Evolutionary conservation across 2,797 vertebrate genomes (phyloP).

Genomic region (Zenarchopterus dispar): DNA sequence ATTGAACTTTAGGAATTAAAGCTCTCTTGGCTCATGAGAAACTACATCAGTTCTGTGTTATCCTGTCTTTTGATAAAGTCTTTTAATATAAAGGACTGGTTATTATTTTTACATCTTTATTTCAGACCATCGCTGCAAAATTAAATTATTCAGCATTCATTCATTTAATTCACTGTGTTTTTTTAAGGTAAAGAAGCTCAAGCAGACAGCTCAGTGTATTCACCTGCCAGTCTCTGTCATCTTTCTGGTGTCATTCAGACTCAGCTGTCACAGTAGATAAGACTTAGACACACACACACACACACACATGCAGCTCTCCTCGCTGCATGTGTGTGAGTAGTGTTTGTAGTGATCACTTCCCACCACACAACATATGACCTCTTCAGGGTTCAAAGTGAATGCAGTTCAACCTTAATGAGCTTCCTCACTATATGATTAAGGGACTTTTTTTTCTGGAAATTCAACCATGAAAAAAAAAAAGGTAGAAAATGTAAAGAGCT

Average conservation of each 20-base stretch:
- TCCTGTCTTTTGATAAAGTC: too few relatives aligned
- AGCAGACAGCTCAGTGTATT: constrained; percentile 9
- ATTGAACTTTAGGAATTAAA: too few relatives aligned
- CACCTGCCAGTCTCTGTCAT: constrained; percentile 38
- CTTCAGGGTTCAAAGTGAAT: constrained; percentile 26
- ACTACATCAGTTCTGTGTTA: too few relatives aligned
- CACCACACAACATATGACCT: neutral
- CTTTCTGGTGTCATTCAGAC: constrained; percentile 27
- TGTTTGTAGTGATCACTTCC: constrained; percentile 21
- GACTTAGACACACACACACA: too few relatives aligned
- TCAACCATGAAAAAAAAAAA: constrained; percentile 22
- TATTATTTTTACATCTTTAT: too few relatives aligned
- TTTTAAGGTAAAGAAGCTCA: neutral
- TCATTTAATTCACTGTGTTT: constrained; percentile 4
- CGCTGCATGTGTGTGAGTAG: constrained; percentile 14
- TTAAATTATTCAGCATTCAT: neutral
- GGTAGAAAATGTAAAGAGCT: constrained; percentile 71
- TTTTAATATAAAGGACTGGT: too few relatives aligned
- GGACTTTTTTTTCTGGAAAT: constrained; percentile 26
- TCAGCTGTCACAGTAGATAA: constrained; percentile 13
- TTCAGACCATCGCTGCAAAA: too few relatives aligned
- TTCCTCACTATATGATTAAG: neutral
- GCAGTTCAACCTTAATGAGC: constrained; percentile 12
- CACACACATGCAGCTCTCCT: neutral
- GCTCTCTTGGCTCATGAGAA: too few relatives aligned